Evolutionary conservation across 2,797 vertebrate genomes (phyloP).

Genomic region (Clangula hyemalis): DNA sequence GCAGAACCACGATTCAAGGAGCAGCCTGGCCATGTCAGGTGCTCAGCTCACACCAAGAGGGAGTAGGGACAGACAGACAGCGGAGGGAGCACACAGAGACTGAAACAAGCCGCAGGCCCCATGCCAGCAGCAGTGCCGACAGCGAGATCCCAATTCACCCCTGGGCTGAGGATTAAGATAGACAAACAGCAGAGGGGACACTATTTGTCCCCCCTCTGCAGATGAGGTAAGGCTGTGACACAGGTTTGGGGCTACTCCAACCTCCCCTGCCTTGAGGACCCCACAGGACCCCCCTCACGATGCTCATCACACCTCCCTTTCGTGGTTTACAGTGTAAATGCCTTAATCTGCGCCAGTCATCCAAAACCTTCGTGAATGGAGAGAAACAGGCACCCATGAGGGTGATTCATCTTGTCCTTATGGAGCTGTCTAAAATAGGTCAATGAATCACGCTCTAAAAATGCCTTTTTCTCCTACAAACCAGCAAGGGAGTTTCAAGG

Average conservation of each 20-base stretch:
- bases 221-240: background rate
- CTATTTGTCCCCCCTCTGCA: background rate
- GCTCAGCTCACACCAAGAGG: background rate
- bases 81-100: background rate
- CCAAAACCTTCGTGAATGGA: background rate
- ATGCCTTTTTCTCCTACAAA: slow-evolving; percentile 5
- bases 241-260: background rate
- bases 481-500: background rate
- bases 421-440: slow-evolving; percentile 37
- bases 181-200: rapidly evolving
- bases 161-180: background rate
- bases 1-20: background rate
- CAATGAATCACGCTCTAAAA: slow-evolving; percentile 47
- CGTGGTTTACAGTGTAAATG: background rate
- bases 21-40: background rate
- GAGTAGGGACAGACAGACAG: rapidly evolving
- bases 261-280: background rate
- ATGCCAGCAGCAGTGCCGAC: too few species aligned
- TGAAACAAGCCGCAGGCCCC: rapidly evolving
- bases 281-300: too few species aligned
- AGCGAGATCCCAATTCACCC: background rate
- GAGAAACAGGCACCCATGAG: background rate
- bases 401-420: slow-evolving; percentile 39
- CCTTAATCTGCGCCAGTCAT: background rate
- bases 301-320: background rate